Percentiles rank a stretch among this genome's conserved stretches.
Conservation (phyloP, 2,113 vertebrate species). For the Tursiops truncatus region DNA sequence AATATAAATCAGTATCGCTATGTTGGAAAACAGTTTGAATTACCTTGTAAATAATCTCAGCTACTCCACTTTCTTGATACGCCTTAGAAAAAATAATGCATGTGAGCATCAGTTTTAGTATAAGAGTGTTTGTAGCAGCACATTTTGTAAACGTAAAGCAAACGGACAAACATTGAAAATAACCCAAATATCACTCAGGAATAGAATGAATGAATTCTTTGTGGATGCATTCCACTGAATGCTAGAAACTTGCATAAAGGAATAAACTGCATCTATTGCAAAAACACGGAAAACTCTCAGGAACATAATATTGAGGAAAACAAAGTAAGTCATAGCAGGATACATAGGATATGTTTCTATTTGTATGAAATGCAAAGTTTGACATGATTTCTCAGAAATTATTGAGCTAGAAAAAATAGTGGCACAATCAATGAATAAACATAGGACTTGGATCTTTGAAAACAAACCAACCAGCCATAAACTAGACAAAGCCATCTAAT, state of each 20-base stretch:
- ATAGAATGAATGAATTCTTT: background rate
- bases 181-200: background rate
- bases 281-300: background rate
- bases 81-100: background rate
- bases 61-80: background rate
- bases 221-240: background rate
- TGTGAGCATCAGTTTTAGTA: background rate
- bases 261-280: background rate
- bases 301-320: background rate
- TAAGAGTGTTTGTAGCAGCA: background rate
- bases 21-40: constrained; percentile 7
- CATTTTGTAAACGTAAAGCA: background rate
- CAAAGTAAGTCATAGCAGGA: background rate
- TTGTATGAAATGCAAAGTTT: background rate
- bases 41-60: background rate
- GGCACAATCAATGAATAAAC: background rate
- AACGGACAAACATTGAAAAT: background rate
- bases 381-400: background rate
- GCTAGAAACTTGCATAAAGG: background rate
- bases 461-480: background rate
- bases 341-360: background rate
- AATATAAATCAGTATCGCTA: background rate
- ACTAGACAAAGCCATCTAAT: background rate
- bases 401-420: background rate
- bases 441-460: background rate